Evolutionary conservation across 1,140 invertebrate species (phyloP).

Genomic region (Palaemon carinicauda): DNA sequence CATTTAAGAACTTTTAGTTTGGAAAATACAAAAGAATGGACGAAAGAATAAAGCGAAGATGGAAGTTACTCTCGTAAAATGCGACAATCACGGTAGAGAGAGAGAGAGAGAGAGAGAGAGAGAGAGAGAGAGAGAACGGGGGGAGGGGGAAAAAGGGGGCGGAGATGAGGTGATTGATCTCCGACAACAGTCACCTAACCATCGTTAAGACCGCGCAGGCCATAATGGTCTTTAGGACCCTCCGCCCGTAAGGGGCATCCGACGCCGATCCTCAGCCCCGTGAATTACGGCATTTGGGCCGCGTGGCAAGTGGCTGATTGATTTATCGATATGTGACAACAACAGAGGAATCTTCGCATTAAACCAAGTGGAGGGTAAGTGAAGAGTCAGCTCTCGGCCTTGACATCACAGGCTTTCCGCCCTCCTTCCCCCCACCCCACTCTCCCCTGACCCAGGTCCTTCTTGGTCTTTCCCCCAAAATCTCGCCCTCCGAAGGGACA

Average conservation of each 20-base stretch:
- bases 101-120: neutral
- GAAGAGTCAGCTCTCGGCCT: too few relatives aligned
- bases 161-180: neutral
- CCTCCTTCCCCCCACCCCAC: too few relatives aligned
- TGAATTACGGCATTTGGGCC: neutral
- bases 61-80: too few relatives aligned
- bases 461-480: too few relatives aligned
- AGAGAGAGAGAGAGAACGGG: too few relatives aligned
- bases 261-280: neutral
- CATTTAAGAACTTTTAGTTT: too few relatives aligned
- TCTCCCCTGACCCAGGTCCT: neutral
- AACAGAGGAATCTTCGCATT: neutral
- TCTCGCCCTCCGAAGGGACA: too few relatives aligned
- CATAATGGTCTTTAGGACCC: neutral
- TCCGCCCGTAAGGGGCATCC: neutral
- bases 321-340: slow-evolving; percentile 11
- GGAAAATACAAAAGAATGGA: too few relatives aligned
- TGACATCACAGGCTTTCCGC: neutral
- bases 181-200: neutral
- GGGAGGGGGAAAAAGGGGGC: neutral
- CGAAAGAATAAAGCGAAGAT: too few relatives aligned
- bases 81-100: neutral
- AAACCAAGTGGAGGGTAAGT: neutral
- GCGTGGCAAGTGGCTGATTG: neutral
- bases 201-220: too few relatives aligned